phyloP scores from a whole-genome alignment of 2,113 vertebrate genomes.

The Lutjanus erythropterus region DNA sequence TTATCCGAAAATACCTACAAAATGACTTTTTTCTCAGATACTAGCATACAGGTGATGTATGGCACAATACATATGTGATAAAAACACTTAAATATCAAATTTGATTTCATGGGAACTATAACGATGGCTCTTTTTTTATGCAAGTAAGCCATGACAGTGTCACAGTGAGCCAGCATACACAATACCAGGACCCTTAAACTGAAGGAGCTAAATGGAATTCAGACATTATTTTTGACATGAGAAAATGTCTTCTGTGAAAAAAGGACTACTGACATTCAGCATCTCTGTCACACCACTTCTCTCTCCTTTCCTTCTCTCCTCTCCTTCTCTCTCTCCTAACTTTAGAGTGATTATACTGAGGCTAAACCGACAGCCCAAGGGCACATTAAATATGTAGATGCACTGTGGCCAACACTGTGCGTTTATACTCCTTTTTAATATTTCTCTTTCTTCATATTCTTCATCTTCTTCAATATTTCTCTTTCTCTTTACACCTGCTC shows the following conservation, averaged over 20 bases:
- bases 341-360: conserved; percentile 40
- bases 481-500: conserved; percentile 1
- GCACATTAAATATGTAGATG: conserved; percentile 69
- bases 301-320: conserved; percentile 2
- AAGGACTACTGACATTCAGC: not conserved
- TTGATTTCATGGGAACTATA: too few species aligned
- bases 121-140: too few species aligned
- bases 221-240: not conserved
- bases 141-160: not conserved
- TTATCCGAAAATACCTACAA: too few species aligned
- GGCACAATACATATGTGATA: too few species aligned
- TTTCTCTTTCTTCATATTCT: conserved; percentile 17
- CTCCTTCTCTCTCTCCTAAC: conserved; percentile 10
- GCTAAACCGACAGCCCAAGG: conserved; percentile 59
- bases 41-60: too few species aligned
- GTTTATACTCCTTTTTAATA: conserved; percentile 35
- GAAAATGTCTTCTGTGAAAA: not conserved
- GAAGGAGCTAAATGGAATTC: conserved; percentile 7
- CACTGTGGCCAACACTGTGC: conserved; percentile 30
- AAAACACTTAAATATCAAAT: too few species aligned
- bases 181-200: not conserved
- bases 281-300: not conserved
- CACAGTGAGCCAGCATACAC: not conserved
- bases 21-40: too few species aligned
- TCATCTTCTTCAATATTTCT: not conserved